Conservation (phyloP, 2,888 invertebrate genomes). For the Chydorus sphaericus region DNA sequence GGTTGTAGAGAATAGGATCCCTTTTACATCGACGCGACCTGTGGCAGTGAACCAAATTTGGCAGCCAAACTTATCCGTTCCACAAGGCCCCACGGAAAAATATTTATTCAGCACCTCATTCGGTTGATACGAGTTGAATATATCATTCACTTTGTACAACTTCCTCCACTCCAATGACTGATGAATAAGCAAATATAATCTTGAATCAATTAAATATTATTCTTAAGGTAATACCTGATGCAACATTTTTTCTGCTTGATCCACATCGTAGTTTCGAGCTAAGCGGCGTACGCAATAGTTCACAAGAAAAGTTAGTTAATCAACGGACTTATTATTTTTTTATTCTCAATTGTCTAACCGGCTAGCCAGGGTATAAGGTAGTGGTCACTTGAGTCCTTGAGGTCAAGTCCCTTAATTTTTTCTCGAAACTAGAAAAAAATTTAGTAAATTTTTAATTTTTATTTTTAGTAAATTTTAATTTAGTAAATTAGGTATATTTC, state of each 20-base stretch:
- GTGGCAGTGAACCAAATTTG: too few relatives aligned
- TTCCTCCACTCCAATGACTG: slow-evolving; percentile 59
- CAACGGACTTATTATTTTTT: too few relatives aligned
- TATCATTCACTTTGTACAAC: slow-evolving; percentile 52
- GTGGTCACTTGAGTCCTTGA: slow-evolving; percentile 60
- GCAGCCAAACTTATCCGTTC: too few relatives aligned
- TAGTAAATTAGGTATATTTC: too few relatives aligned
- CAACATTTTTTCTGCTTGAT: slow-evolving; percentile 83
- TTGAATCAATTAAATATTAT: too few relatives aligned
- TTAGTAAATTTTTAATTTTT: too few relatives aligned
- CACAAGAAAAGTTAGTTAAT: too few relatives aligned
- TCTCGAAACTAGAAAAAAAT: slow-evolving; percentile 70
- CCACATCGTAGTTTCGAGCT: slow-evolving; percentile 75
- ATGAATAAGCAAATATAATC: neutral
- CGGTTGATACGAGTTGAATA: slow-evolving; percentile 18
- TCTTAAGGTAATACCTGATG: slow-evolving; percentile 73
- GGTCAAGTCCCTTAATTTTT: slow-evolving; percentile 47
- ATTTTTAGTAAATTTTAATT: too few relatives aligned
- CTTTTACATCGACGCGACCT: too few relatives aligned
- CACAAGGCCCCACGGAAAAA: too few relatives aligned
- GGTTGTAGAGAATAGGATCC: too few relatives aligned
- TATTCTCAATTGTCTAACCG: slow-evolving; percentile 46
- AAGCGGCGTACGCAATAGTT: slow-evolving; percentile 30
- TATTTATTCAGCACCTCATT: slow-evolving; percentile 47
- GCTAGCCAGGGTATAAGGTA: slow-evolving; percentile 65